Evolutionary conservation across 1,140 invertebrate species (phyloP).

Genomic region (Cephus cinctus): DNA sequence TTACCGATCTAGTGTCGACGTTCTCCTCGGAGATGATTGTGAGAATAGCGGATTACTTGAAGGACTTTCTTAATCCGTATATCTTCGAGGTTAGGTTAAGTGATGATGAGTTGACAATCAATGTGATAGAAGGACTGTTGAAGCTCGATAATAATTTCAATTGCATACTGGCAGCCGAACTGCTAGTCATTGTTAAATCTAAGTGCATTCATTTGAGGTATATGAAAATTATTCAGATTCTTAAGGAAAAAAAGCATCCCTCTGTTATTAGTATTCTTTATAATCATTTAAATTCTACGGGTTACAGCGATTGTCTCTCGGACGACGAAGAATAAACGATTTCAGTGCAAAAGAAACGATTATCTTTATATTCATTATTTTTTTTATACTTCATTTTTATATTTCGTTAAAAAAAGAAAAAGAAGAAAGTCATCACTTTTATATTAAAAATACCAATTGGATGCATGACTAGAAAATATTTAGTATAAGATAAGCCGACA

Average conservation of each 20-base stretch:
- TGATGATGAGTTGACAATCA: background rate
- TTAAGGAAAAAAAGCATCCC: slow-evolving; percentile 16
- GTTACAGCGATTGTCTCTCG: background rate
- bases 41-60: background rate
- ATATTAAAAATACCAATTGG: too few species aligned
- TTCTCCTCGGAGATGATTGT: slow-evolving; percentile 13
- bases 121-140: slow-evolving; percentile 19
- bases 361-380: too few species aligned
- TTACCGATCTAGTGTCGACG: slow-evolving; percentile 9
- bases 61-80: background rate
- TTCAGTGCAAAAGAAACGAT: too few species aligned
- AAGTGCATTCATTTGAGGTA: slow-evolving; percentile 3
- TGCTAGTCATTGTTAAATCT: slow-evolving; percentile 6
- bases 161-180: slow-evolving; percentile 15
- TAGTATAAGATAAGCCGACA: too few species aligned
- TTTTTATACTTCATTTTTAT: too few species aligned
- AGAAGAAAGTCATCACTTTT: too few species aligned
- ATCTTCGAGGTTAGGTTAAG: background rate
- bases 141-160: background rate
- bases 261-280: slow-evolving; percentile 7
- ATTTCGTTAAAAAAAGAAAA: too few species aligned
- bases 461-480: too few species aligned
- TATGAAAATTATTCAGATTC: slow-evolving; percentile 12
- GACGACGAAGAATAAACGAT: too few species aligned
- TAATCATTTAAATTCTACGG: background rate